Conservation (phyloP, 2,888 invertebrate genomes). For the Oscheius sp. region DNA sequence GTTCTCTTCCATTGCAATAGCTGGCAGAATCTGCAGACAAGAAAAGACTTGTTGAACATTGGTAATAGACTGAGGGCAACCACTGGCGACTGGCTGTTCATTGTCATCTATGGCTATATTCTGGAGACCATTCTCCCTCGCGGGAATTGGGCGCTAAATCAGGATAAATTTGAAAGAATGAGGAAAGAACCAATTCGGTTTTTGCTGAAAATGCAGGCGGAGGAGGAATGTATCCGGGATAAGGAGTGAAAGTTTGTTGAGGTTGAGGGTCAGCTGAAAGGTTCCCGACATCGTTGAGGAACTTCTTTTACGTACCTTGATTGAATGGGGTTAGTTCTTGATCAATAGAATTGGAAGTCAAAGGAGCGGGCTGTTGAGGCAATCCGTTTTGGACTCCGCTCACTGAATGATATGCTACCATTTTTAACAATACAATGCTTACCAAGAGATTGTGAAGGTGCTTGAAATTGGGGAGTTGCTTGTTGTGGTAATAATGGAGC, state of each 20-base stretch:
- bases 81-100: not conserved
- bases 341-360: conserved; percentile 21
- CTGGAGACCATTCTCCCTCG: conserved; percentile 20
- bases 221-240: conserved; percentile 61
- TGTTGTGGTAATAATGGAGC: conserved; percentile 25
- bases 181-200: not conserved
- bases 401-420: conserved; percentile 1
- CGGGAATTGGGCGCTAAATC: not conserved
- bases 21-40: conserved; percentile 46
- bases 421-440: not conserved
- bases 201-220: conserved; percentile 38
- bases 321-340: conserved; percentile 28
- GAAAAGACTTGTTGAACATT: conserved; percentile 46
- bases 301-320: not conserved
- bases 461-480: conserved; percentile 15
- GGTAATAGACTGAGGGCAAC: conserved; percentile 42
- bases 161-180: not conserved
- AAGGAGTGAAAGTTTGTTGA: conserved; percentile 43
- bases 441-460: not conserved
- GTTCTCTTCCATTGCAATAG: conserved; percentile 45
- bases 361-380: not conserved
- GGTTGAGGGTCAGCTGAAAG: conserved; percentile 23
- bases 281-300: not conserved
- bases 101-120: conserved; percentile 23
- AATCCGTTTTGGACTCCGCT: conserved; percentile 24